Evolutionary conservation across 2,797 vertebrate species (phyloP).

Genomic region (Hypotaenidia okinawae): DNA sequence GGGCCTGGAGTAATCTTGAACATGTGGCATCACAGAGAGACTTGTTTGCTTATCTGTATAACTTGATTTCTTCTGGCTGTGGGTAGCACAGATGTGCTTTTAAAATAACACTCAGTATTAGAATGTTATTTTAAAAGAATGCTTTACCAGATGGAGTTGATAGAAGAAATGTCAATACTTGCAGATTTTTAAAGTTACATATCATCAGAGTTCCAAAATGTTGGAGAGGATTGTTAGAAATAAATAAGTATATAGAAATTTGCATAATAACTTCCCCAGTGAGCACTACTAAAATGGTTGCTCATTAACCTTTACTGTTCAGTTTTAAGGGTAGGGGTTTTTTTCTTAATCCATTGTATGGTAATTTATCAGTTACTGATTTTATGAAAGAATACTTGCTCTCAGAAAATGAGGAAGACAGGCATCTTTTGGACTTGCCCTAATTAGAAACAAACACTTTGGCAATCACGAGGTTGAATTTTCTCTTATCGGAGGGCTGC

Average conservation of each 20-base stretch:
- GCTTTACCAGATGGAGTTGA: background rate
- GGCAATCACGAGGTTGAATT: constrained; percentile 28
- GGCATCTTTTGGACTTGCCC: constrained; percentile 16
- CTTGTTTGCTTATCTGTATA: background rate
- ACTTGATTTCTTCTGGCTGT: constrained; percentile 14
- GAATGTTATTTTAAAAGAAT: background rate
- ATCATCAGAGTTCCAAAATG: background rate
- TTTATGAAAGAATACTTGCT: background rate
- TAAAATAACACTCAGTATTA: background rate
- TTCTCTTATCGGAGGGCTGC: constrained; percentile 39
- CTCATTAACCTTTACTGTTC: background rate
- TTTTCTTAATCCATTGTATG: background rate
- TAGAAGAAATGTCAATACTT: background rate
- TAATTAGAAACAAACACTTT: constrained; percentile 56
- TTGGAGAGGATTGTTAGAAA: background rate
- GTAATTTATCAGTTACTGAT: background rate
- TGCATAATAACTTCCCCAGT: background rate
- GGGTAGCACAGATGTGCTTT: constrained; percentile 1
- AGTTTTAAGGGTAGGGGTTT: background rate
- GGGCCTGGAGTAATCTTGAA: constrained; percentile 1
- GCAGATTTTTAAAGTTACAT: background rate
- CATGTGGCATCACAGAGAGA: background rate
- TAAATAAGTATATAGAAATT: background rate
- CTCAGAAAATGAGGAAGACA: background rate
- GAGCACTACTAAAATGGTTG: background rate